phyloP scores from a whole-genome alignment of 2,888 invertebrate genomes.

The Ornithoptera alexandrae region DNA sequence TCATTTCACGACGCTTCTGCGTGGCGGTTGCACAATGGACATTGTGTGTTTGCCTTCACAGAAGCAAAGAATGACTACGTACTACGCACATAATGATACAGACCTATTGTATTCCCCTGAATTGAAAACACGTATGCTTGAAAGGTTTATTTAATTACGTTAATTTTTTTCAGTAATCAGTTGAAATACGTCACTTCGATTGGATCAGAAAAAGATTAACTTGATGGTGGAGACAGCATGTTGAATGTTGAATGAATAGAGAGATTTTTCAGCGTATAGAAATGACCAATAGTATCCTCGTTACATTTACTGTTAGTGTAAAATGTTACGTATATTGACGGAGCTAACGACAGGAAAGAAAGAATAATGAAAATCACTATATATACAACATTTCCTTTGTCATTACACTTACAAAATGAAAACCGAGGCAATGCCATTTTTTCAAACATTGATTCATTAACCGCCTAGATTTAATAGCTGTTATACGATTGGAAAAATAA shows the following conservation, averaged over 20 bases:
- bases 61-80: conserved; percentile 57
- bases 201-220: neutral
- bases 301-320: conserved; percentile 45
- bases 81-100: conserved; percentile 49
- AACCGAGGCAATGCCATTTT: conserved; percentile 32
- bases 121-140: conserved; percentile 47
- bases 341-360: conserved; percentile 51
- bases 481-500: neutral
- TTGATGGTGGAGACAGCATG: conserved; percentile 36
- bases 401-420: conserved; percentile 26
- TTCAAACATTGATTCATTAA: neutral
- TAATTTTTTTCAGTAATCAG: conserved; percentile 1
- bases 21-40: conserved; percentile 62
- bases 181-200: neutral
- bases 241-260: conserved; percentile 26
- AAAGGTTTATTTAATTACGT: conserved; percentile 17
- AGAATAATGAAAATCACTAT: conserved; percentile 48
- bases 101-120: conserved; percentile 51
- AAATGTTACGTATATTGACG: conserved; percentile 57
- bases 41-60: conserved; percentile 61
- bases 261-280: conserved; percentile 41
- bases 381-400: conserved; percentile 39
- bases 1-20: conserved; percentile 56
- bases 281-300: conserved; percentile 56
- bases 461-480: conserved; percentile 17